phyloP scores from a whole-genome alignment of 2,113 vertebrate species.

The Phrynocephalus versicolor region DNA sequence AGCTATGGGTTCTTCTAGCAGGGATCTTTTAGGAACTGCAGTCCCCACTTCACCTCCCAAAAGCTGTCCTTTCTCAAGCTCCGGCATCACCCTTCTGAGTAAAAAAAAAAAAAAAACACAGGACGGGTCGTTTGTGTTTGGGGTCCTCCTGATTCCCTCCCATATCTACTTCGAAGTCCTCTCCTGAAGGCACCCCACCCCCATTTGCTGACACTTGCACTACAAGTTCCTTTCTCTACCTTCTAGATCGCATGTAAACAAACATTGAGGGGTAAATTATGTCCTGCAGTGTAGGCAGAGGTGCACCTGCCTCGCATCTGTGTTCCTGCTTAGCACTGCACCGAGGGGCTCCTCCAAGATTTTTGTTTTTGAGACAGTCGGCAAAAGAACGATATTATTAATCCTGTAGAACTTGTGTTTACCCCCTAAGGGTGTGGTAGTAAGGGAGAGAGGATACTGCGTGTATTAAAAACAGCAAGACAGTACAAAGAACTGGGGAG shows the following conservation, averaged over 20 bases:
- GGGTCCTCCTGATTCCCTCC: not conserved
- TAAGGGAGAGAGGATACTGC: slow-evolving; percentile 77
- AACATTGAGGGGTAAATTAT: too few species aligned
- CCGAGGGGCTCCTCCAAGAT: not conserved
- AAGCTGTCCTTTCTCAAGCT: too few species aligned
- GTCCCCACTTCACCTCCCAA: too few species aligned
- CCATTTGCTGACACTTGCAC: not conserved
- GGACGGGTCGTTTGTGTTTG: too few species aligned
- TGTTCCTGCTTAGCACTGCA: not conserved
- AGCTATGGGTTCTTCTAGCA: too few species aligned
- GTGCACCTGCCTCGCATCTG: too few species aligned
- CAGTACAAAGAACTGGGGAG: slow-evolving; percentile 65
- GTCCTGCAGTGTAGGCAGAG: too few species aligned
- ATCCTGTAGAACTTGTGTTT: slow-evolving; percentile 68
- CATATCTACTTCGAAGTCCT: not conserved
- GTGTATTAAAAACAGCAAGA: slow-evolving; percentile 52
- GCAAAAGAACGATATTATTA: slow-evolving; percentile 17
- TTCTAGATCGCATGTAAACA: too few species aligned
- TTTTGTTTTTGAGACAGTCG: too few species aligned
- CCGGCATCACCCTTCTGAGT: too few species aligned
- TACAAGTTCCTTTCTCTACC: not conserved
- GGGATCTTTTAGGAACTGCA: too few species aligned
- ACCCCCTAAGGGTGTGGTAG: slow-evolving; percentile 61
- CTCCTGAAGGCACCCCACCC: not conserved
- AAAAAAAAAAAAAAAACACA: too few species aligned